A percentile compares a stretch with the other conserved stretches of the same genome.
Conservation (phyloP, 2,113 vertebrate genomes). For the Bos javanicus region DNA sequence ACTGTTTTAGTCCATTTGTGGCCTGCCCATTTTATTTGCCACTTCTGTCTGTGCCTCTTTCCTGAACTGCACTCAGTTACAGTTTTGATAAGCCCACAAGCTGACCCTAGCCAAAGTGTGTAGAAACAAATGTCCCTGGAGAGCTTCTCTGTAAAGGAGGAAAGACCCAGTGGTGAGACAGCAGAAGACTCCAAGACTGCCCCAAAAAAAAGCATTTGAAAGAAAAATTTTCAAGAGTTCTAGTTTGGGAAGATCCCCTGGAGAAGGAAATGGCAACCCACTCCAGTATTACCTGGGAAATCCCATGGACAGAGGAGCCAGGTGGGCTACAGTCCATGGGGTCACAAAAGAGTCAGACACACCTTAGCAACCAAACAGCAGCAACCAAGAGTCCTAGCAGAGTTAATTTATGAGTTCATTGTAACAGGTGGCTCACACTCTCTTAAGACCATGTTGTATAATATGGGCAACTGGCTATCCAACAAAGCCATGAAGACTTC, state of each 20-base stretch:
- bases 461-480: neutral
- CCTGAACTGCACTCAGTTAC: neutral
- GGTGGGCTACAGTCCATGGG: neutral
- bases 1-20: neutral
- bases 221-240: neutral
- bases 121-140: neutral
- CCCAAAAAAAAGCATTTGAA: neutral
- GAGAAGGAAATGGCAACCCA: neutral
- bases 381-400: neutral
- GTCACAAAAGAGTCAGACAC: neutral
- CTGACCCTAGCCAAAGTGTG: neutral
- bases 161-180: neutral
- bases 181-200: neutral
- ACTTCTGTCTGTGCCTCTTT: neutral
- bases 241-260: neutral
- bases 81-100: neutral
- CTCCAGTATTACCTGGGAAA: neutral
- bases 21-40: neutral
- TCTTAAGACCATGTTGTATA: neutral
- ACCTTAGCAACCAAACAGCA: neutral
- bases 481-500: neutral
- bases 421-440: neutral
- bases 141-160: neutral
- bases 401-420: neutral
- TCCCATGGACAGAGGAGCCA: neutral